Conservation (phyloP, 2,797 vertebrate genomes). For the Aldrovandia affinis region DNA sequence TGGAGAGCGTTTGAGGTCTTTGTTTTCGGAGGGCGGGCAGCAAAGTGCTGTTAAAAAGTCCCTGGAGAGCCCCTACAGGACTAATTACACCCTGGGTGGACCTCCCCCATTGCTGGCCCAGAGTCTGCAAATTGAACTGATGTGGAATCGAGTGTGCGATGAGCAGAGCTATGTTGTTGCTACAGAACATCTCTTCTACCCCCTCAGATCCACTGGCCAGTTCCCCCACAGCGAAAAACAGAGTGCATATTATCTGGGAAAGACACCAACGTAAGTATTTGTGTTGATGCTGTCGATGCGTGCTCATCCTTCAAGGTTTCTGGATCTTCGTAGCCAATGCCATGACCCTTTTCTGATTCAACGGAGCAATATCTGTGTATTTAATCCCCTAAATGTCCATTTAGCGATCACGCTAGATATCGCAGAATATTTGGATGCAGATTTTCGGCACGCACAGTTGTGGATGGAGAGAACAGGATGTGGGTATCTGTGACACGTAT, state of each 20-base stretch:
- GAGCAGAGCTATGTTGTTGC: slow-evolving; percentile 49
- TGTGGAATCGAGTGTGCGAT: slow-evolving; percentile 48
- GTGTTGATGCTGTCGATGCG: not conserved
- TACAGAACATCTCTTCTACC: slow-evolving; percentile 51
- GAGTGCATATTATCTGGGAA: slow-evolving; percentile 95
- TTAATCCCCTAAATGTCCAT: not conserved
- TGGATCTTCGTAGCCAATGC: not conserved
- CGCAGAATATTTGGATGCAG: too few relatives aligned
- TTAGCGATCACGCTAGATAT: too few relatives aligned
- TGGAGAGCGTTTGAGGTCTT: not conserved
- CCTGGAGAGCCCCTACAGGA: slow-evolving; percentile 54
- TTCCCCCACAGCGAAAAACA: slow-evolving; percentile 88
- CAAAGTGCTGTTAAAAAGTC: slow-evolving; percentile 20
- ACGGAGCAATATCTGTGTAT: not conserved
- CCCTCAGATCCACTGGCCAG: slow-evolving; percentile 94
- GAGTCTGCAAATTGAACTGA: slow-evolving; percentile 56
- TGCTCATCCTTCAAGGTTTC: not conserved
- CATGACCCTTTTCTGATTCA: not conserved
- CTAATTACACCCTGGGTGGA: slow-evolving; percentile 56
- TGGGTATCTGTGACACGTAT: not conserved
- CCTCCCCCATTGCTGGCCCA: slow-evolving; percentile 49
- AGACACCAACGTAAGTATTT: slow-evolving; percentile 89
- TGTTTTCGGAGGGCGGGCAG: slow-evolving; percentile 17
- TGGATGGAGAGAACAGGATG: not conserved
- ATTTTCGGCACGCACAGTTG: not conserved